Percentiles rank a stretch among this genome's conserved stretches.
Conservation (phyloP, 2,888 invertebrate genomes). For the Orthosia gracilis region DNA sequence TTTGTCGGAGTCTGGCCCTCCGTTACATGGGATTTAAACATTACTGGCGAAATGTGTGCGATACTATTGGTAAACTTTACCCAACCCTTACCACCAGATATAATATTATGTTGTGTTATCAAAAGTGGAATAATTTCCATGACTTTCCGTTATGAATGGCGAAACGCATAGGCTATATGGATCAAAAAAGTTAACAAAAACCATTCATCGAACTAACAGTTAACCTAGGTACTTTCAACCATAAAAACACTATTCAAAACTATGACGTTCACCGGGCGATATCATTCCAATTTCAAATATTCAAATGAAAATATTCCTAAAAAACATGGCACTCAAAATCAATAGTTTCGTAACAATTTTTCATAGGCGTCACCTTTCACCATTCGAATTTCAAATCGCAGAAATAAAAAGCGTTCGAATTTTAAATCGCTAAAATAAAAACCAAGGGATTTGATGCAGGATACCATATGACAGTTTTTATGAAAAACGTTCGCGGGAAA, state of each 20-base stretch:
- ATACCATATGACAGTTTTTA: constrained; percentile 17
- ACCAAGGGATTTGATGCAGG: constrained; percentile 4
- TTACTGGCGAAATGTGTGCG: too few species aligned
- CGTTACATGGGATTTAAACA: too few species aligned
- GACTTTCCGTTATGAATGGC: too few species aligned
- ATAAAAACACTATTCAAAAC: not conserved
- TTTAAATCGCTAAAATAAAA: constrained; percentile 35
- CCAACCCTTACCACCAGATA: too few species aligned
- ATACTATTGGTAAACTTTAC: too few species aligned
- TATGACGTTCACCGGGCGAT: not conserved
- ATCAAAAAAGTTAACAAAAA: not conserved
- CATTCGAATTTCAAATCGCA: constrained; percentile 5
- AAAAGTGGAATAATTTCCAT: too few species aligned
- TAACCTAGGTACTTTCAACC: not conserved
- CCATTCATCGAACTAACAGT: not conserved
- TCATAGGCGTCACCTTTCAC: constrained; percentile 25
- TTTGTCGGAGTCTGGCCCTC: too few species aligned
- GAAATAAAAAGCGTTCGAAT: constrained; percentile 31
- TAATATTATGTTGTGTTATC: too few species aligned
- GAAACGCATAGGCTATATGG: not conserved
- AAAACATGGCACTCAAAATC: constrained; percentile 20
- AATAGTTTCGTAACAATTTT: constrained; percentile 42
- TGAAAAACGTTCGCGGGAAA: constrained; percentile 22
- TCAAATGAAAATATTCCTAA: not conserved
- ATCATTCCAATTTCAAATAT: constrained; percentile 20